A percentile compares a stretch with the other conserved stretches of the same genome.
phyloP scores from a whole-genome alignment of 2,888 invertebrate species.

The Chloroclysta siterata region DNA sequence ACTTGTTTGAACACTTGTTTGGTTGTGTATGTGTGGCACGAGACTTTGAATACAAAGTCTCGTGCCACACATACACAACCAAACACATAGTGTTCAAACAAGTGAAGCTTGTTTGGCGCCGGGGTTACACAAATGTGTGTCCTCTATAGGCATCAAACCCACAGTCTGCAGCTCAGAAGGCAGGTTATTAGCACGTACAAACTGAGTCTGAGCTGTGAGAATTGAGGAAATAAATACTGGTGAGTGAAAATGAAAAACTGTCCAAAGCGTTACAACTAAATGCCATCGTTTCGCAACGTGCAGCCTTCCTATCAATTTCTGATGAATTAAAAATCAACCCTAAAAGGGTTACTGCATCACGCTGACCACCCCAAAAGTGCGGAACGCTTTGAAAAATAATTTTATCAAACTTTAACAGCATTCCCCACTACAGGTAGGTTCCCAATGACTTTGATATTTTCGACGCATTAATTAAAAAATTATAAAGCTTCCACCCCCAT shows the following conservation, averaged over 20 bases:
- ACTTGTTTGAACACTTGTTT: too few species aligned
- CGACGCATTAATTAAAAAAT: conserved; percentile 84
- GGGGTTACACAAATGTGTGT: too few species aligned
- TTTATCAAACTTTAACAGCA: conserved; percentile 72
- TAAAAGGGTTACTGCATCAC: conserved; percentile 36
- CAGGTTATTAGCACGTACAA: too few species aligned
- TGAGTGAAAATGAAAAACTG: background rate
- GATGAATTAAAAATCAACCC: conserved; percentile 28
- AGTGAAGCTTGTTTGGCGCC: too few species aligned
- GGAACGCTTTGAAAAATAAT: conserved; percentile 71
- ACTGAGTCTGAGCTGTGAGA: too few species aligned
- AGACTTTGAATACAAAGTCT: too few species aligned
- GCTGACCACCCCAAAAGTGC: conserved; percentile 46
- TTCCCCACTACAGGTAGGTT: conserved; percentile 69
- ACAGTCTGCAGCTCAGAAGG: too few species aligned
- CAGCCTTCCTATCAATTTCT: conserved; percentile 14
- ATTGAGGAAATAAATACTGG: too few species aligned
- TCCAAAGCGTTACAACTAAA: conserved; percentile 1
- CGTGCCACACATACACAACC: too few species aligned
- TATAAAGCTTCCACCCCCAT: conserved; percentile 75
- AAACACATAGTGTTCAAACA: too few species aligned
- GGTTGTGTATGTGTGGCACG: too few species aligned
- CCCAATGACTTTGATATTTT: conserved; percentile 84
- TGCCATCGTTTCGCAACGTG: conserved; percentile 13
- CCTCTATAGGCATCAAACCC: too few species aligned